Evolutionary conservation across 2,113 vertebrate species (phyloP).

Genomic region (Chaetorhynchus papuensis): DNA sequence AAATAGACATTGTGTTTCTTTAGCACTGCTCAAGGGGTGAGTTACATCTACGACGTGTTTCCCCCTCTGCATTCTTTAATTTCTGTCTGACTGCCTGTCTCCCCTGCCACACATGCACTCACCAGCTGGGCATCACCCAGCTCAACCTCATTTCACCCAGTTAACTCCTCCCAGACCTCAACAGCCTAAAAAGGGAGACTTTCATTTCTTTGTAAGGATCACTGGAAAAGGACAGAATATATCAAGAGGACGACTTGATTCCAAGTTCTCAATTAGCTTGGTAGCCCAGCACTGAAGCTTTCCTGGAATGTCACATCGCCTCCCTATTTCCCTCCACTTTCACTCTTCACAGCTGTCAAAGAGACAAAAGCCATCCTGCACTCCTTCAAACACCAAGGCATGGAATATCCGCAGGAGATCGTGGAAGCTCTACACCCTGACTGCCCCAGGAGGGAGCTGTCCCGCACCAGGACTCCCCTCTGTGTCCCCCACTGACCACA

Average conservation of each 20-base stretch:
- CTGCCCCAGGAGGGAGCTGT: neutral
- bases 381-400: neutral
- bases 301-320: neutral
- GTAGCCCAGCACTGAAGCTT: neutral
- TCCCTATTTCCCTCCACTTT: neutral
- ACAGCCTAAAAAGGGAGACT: neutral
- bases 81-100: neutral
- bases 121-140: neutral
- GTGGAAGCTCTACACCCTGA: neutral
- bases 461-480: neutral
- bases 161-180: neutral
- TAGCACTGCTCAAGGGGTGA: neutral
- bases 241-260: fast-evolving
- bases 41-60: fast-evolving
- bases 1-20: neutral
- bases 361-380: neutral
- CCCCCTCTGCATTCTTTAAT: neutral
- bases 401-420: neutral
- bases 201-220: neutral
- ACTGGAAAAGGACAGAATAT: neutral
- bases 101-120: neutral
- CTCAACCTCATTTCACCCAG: neutral
- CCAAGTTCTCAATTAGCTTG: neutral
- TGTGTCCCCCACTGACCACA: neutral
- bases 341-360: neutral